Evolutionary conservation across 2,888 invertebrate genomes (phyloP), one percentile per base, ranked within the genome.

Genomic region (Eupithecia subumbrata): DNA sequence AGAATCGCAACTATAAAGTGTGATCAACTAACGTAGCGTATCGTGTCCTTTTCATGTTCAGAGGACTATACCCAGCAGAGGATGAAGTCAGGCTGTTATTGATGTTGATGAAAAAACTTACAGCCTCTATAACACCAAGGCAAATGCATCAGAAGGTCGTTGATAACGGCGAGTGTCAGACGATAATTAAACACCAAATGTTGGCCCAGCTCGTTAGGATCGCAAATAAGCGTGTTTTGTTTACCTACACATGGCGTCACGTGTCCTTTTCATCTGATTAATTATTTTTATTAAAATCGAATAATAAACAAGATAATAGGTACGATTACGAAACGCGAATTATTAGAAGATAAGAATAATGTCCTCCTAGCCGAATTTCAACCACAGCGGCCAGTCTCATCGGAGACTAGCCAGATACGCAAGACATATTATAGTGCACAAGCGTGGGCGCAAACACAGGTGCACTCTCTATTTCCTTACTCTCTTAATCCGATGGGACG

Each of bases 151-250:
- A 64, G 34, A 67, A 67, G 67, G 67, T 40, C 40, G 12, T 9
- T 40, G 66, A 66, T 66, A 67, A 67, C 40, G 25, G 11, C 22
- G 11, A 37, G 11, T 40, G 34, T 67, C 37, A 67, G 37, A 1
- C 22, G 67, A 34, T 75, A 72, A 71, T 72, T 75, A 37, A 72
- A 68, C 60, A 14, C 67, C 75, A 74, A 74, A 66, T 34, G 63
- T 60, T 45, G 68, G 37, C 43, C 25, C 68, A 45, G 18, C 60
- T 67, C 11, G 56, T 71, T 67, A 74, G 40, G 22, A 34, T 0
- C 60, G 4, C 12, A 14, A 25, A 25, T 22, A 60, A 25, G 60
- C 25, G 60, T 14, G 60, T 25, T 60, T 5, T 25, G 60, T 60
- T 60, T 60, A 22, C 56, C 22, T 12, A 60, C 25, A 60, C 12